Conservation (phyloP, 2,888 invertebrate genomes). For the Tetheella fluctuosa region DNA sequence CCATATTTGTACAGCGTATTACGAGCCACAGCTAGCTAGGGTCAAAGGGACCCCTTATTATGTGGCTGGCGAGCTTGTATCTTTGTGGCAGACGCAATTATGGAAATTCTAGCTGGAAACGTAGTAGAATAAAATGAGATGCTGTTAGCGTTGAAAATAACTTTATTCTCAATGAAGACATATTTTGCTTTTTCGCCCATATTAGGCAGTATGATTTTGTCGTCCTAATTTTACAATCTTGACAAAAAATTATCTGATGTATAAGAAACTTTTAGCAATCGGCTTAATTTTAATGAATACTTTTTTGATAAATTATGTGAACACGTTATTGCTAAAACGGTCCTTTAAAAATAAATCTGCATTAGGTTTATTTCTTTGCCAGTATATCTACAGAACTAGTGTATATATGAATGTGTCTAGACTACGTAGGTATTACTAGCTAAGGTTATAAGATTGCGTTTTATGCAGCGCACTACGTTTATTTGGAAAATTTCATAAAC, state of each 20-base stretch:
- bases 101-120: constrained; percentile 52
- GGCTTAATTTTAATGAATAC: too few species aligned
- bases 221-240: too few species aligned
- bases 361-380: not conserved
- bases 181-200: not conserved
- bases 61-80: constrained; percentile 47
- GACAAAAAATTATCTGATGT: too few species aligned
- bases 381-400: not conserved
- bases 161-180: not conserved
- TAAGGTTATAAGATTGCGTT: not conserved
- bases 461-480: not conserved
- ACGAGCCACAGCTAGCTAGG: constrained; percentile 55
- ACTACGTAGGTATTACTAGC: not conserved
- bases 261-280: too few species aligned
- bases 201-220: not conserved
- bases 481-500: not conserved
- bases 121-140: constrained; percentile 33
- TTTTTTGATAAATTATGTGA: too few species aligned
- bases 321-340: too few species aligned
- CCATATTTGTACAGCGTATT: constrained; percentile 65
- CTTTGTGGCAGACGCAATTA: constrained; percentile 51
- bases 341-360: too few species aligned
- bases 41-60: constrained; percentile 71
- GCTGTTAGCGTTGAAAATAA: constrained; percentile 1
- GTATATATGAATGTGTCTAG: not conserved